A percentile compares a stretch with the other conserved stretches of the same genome.
Evolutionary conservation across 2,888 invertebrate species (phyloP).

Genomic region (Cryptophagus acutangulus): DNA sequence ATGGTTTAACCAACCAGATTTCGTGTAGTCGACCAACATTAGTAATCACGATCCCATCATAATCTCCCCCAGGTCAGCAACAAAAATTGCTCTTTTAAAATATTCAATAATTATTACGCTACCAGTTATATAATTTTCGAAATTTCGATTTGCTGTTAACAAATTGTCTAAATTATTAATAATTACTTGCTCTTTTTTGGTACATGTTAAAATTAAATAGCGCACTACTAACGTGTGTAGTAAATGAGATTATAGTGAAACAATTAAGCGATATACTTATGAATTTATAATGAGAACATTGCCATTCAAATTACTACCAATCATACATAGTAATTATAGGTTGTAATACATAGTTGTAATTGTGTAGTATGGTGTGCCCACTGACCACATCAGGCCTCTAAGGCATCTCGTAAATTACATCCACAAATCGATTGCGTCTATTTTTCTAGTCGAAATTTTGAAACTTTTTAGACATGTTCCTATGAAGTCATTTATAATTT

Average conservation of each 20-base stretch:
- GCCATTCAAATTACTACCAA: constrained; percentile 35
- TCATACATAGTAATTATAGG: constrained; percentile 32
- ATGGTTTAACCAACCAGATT: constrained; percentile 29
- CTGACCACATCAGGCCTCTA: constrained; percentile 8
- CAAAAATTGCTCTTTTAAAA: background rate
- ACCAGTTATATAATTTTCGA: no score
- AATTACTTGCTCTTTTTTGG: no score
- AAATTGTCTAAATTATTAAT: no score
- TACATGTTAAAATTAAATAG: no score
- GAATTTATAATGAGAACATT: constrained; percentile 35
- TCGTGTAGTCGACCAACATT: constrained; percentile 11
- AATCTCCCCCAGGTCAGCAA: background rate
- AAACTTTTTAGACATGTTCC: no score
- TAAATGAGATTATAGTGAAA: constrained; percentile 22
- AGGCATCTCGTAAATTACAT: constrained; percentile 2
- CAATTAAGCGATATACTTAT: constrained; percentile 33
- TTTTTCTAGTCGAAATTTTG: background rate
- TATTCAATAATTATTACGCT: no score
- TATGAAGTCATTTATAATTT: no score
- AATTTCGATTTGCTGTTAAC: no score
- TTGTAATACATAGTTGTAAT: constrained; percentile 34
- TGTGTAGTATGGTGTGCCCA: constrained; percentile 24
- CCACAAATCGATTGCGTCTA: background rate
- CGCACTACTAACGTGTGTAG: background rate
- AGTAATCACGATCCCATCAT: background rate